phyloP scores from a whole-genome alignment of 2,113 vertebrate species.

The Ochotona princeps region DNA sequence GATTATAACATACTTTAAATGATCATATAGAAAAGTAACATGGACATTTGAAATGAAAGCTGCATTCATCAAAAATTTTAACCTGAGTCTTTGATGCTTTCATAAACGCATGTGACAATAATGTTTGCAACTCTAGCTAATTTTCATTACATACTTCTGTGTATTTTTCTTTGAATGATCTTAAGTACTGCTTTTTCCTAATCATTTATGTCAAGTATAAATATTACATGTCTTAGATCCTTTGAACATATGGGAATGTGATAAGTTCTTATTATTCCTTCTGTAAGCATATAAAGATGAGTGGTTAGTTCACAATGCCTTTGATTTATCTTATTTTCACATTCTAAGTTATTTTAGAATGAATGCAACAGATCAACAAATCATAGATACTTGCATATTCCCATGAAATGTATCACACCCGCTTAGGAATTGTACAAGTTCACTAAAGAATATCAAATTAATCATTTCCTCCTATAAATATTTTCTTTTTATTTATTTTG shows the following conservation, averaged over 20 bases:
- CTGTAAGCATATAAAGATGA: conserved; percentile 54
- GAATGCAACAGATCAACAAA: conserved; percentile 83
- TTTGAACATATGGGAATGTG: conserved; percentile 32
- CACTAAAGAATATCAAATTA: conserved; percentile 88
- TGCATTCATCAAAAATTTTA: conserved; percentile 86
- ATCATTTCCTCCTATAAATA: conserved; percentile 91
- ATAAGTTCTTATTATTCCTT: conserved; percentile 44
- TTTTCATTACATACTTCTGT: conserved; percentile 83
- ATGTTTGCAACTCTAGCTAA: conserved; percentile 82
- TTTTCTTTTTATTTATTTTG: conserved; percentile 88
- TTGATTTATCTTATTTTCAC: conserved; percentile 60
- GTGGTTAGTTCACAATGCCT: conserved; percentile 58
- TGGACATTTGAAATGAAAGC: conserved; percentile 84
- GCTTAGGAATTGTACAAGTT: conserved; percentile 80
- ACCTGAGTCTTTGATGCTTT: conserved; percentile 83
- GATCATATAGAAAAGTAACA: conserved; percentile 84
- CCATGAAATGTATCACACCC: conserved; percentile 80
- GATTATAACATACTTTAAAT: conserved; percentile 83
- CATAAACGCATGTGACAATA: conserved; percentile 83
- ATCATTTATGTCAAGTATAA: conserved; percentile 72
- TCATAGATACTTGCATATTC: conserved; percentile 78
- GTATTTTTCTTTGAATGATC: conserved; percentile 81
- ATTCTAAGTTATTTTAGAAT: conserved; percentile 73
- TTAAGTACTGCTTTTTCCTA: conserved; percentile 81
- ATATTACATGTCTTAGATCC: conserved; percentile 58